phyloP scores from a whole-genome alignment of 2,888 invertebrate genomes.

The Omphaloscelis lunosa region DNA sequence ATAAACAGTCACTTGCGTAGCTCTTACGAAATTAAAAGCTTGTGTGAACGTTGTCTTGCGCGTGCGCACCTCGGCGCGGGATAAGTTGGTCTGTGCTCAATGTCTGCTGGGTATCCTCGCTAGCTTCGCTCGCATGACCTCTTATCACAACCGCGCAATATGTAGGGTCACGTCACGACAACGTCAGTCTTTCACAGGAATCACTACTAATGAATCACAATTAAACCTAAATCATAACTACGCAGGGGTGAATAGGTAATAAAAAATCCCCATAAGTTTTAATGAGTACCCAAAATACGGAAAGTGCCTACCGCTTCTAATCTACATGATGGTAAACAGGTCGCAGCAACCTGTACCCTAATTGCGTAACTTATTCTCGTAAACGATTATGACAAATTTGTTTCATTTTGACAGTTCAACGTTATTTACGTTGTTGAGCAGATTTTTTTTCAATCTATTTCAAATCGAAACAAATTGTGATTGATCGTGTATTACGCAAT shows the following conservation, averaged over 20 bases:
- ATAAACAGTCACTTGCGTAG: constrained; percentile 33
- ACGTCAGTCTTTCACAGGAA: constrained; percentile 47
- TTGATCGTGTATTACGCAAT: no score
- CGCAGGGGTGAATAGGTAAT: not conserved
- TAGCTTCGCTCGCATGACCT: constrained; percentile 76
- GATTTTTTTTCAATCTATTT: no score
- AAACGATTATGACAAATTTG: no score
- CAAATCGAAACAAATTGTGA: no score
- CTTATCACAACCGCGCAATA: constrained; percentile 77
- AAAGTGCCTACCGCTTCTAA: constrained; percentile 22
- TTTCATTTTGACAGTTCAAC: no score
- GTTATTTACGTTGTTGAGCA: no score
- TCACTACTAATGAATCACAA: constrained; percentile 64
- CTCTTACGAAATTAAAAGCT: constrained; percentile 41
- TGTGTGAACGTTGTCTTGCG: constrained; percentile 53
- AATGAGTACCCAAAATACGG: constrained; percentile 11
- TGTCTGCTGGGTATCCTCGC: constrained; percentile 65
- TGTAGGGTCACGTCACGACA: constrained; percentile 57
- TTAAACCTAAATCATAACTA: constrained; percentile 50
- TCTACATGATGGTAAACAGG: not conserved
- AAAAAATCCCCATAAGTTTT: constrained; percentile 29
- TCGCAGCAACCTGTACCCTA: not conserved
- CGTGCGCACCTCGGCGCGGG: constrained; percentile 79
- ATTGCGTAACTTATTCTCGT: no score
- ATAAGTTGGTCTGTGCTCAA: constrained; percentile 75